A percentile compares a stretch with the other conserved stretches of the same genome.
These are phyloP conservation scores for Drosophila ezoana DNA, from an alignment of 2,888 invertebrate species.

Conservation along the genomic window DNA sequence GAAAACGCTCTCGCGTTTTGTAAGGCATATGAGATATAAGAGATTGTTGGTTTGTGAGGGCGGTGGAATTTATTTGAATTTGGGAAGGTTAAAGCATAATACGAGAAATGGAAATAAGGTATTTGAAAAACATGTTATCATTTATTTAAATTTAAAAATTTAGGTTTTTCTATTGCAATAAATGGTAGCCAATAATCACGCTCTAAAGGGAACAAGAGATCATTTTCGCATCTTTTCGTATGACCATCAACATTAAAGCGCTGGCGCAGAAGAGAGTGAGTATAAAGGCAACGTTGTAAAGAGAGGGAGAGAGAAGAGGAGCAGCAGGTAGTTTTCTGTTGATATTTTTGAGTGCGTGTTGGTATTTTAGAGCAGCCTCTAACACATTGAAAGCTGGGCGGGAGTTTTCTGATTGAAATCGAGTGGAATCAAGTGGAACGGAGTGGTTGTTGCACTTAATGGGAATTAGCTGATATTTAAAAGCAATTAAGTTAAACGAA, in stretches of 20 bases:
- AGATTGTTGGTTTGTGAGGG: neutral
- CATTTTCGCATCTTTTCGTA: neutral
- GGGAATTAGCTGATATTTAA: slow-evolving; percentile 19
- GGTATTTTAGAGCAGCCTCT: slow-evolving; percentile 17
- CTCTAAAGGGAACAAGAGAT: neutral
- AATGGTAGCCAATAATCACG: neutral
- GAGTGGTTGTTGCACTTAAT: slow-evolving; percentile 16
- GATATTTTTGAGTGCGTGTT: slow-evolving; percentile 4
- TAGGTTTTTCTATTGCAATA: too few species aligned
- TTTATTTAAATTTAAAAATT: too few species aligned
- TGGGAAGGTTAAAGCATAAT: too few species aligned
- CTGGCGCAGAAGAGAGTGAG: neutral
- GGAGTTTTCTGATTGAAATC: slow-evolving; percentile 46
- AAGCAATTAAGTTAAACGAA: slow-evolving; percentile 31
- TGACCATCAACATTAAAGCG: neutral
- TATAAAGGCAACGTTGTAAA: neutral
- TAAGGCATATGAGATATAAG: neutral
- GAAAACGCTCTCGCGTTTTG: slow-evolving; percentile 2
- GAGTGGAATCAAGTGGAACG: slow-evolving; percentile 54
- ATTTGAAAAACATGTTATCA: too few species aligned
- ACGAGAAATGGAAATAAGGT: too few species aligned
- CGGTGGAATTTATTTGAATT: too few species aligned
- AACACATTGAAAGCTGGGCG: slow-evolving; percentile 36
- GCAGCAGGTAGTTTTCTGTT: slow-evolving; percentile 35
- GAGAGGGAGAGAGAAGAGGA: neutral